These are phyloP conservation scores for Drosophila saltans DNA, from an alignment of 1,140 invertebrate species.

Conservation along the genomic window DNA sequence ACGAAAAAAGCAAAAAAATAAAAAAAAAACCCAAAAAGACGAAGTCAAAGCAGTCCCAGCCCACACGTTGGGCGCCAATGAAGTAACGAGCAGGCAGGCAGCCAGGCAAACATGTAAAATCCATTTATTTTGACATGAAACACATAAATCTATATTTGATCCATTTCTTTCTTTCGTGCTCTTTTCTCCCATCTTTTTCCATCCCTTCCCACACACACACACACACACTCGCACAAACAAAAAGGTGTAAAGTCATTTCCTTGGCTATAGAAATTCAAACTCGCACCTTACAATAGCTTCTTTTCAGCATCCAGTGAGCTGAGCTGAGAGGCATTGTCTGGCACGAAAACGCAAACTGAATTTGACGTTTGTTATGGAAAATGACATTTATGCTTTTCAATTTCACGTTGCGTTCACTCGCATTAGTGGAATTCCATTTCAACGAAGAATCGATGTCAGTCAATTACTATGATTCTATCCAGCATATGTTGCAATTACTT, in stretches of 20 bases:
- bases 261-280: slow-evolving; percentile 35
- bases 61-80: slow-evolving; percentile 8
- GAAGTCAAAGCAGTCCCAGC: slow-evolving; percentile 1
- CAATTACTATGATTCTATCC: background rate
- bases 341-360: slow-evolving; percentile 35
- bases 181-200: background rate
- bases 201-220: slow-evolving; percentile 5
- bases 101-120: slow-evolving; percentile 76
- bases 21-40: background rate
- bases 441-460: slow-evolving; percentile 4
- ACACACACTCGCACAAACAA: background rate
- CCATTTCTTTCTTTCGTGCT: slow-evolving; percentile 51
- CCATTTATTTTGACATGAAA: slow-evolving; percentile 78
- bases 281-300: background rate
- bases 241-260: slow-evolving; percentile 70
- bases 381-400: slow-evolving; percentile 57
- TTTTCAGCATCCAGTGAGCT: slow-evolving; percentile 7
- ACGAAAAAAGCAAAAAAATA: background rate
- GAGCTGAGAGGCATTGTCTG: slow-evolving; percentile 28
- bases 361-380: slow-evolving; percentile 49
- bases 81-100: slow-evolving; percentile 21
- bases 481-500: slow-evolving; percentile 3
- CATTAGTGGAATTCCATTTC: slow-evolving; percentile 11
- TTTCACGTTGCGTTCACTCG: slow-evolving; percentile 47
- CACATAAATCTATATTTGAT: slow-evolving; percentile 80